Conservation (phyloP, 2,888 invertebrate species). For the Troides aeacus region DNA sequence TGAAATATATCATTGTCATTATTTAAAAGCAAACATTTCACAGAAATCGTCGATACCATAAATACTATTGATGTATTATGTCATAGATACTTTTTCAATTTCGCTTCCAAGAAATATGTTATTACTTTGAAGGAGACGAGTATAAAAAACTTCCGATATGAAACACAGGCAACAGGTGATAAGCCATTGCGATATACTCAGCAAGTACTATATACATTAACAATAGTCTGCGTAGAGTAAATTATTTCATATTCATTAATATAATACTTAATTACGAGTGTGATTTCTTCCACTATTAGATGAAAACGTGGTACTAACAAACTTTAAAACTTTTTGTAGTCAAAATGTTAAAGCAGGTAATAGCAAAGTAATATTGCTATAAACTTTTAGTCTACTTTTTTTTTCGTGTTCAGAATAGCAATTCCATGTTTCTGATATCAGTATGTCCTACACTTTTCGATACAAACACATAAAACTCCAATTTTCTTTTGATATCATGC, state of each 20-base stretch:
- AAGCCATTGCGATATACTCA: neutral
- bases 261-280: too few relatives aligned
- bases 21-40: too few relatives aligned
- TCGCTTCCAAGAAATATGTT: neutral
- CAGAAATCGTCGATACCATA: too few relatives aligned
- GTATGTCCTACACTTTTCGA: conserved; percentile 18
- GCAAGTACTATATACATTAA: neutral
- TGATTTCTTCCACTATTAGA: too few relatives aligned
- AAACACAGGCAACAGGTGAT: conserved; percentile 2
- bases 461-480: conserved; percentile 27
- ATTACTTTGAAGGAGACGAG: neutral
- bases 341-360: neutral
- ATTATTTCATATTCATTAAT: too few relatives aligned
- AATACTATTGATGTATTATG: neutral
- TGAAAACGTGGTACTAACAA: too few relatives aligned
- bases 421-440: conserved; percentile 4
- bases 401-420: conserved; percentile 7
- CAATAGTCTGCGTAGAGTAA: neutral
- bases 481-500: conserved; percentile 25
- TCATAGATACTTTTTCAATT: neutral
- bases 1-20: too few relatives aligned
- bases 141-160: neutral
- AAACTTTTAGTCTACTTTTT: neutral
- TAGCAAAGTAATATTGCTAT: neutral
- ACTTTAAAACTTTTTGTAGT: too few relatives aligned